Evolutionary conservation across 2,113 vertebrate species (phyloP), one percentile per base, ranked within the genome.

Genomic region (Cebidichthys violaceus): DNA sequence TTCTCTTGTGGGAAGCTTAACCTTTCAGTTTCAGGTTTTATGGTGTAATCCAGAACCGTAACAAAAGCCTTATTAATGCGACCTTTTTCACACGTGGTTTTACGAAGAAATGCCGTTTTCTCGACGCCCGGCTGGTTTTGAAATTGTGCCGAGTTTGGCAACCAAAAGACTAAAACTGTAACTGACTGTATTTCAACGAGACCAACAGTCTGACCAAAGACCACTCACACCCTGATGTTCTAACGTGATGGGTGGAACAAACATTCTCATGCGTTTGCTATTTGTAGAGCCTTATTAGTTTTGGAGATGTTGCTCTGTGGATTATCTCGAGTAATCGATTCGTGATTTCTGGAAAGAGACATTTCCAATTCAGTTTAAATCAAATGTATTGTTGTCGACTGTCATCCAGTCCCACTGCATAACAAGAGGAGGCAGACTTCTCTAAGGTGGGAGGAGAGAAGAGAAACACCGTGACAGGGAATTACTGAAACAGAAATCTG

Each of bases 81-180:
- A 0, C 9, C 43, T 47, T 60, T 74, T 74, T n/a, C n/a, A n/a
- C 29, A 74, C 75, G 64, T 69, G 79, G 41, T 41, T 6, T 41
- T 6, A 60, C 35, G 39, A 68, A 47, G 29, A 67, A 74, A 67
- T 52, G 24, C 43, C 37, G 27, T 67, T 67, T 10, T 50, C 20
- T 27, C 9, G 29, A 59, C 62, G 29, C 29, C 37, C 61, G 29
- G 37, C 14, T 66, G 47, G 35, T 65, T 80, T 57, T 66, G 69
- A 79, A 67, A 50, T 52, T 69, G 79, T 20, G 64, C 54, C 33
- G 45, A 66, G 54, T 67, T 81, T 75, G 33, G 55, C 55, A 81
- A 69, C 50, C 62, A 2, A 81, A 50, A 75, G 35, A 47, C 35
- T 55, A 65, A 14, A n/a, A n/a, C n/a, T 41, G 47, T 54, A 43